Base-by-base conservation (phyloP, 2,113 vertebrate genomes). In the Semnopithecus entellus region DNA sequence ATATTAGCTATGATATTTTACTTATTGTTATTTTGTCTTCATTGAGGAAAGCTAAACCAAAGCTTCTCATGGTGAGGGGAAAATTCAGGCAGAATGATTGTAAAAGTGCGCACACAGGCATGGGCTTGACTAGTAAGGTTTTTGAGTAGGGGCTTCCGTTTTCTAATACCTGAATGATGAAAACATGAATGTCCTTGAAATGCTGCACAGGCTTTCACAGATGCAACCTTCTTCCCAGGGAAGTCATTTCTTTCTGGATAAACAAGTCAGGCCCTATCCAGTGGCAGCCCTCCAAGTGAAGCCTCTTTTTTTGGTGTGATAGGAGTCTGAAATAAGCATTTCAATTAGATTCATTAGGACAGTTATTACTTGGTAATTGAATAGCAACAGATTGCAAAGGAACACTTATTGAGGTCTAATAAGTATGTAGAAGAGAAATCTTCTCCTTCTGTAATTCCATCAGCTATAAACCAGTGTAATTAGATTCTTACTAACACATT, bases 341-440 rank as follows among this genome's bases (percentile, higher is more conserved):
- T 98, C 98, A 99, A 99, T 99, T 99, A 98, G 98, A 98, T 99
- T 98, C 98, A 98, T 99, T 99, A 99, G 98, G 98, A 98, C 98
- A 98, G 98, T 99, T 99, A 99, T 99, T 99, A 99, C 98, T 98
- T 98, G 98, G 98, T 99, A 99, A 99, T 98, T 99, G 98, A 99
- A 99, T 98, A 98, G 98, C 98, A 98, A 98, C 98, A 99, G 98
- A 98, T 98, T 98, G 98, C 98, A 98, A 98, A 98, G 98, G 98
- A 99, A 98, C 98, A 98, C 98, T 99, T 99, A 98, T 93, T 98
- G 98, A 98, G 98, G 97, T 83, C 99, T 99, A 98, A 98, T 99
- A 98, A 98, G 98, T 98, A 98, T 98, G 98, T 98, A 98, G 98
- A 97, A 99, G 98, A 92, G 92, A 98, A 98, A 98, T 98, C 98